phyloP scores from a whole-genome alignment of 2,888 invertebrate species.

The Spialia ferax region DNA sequence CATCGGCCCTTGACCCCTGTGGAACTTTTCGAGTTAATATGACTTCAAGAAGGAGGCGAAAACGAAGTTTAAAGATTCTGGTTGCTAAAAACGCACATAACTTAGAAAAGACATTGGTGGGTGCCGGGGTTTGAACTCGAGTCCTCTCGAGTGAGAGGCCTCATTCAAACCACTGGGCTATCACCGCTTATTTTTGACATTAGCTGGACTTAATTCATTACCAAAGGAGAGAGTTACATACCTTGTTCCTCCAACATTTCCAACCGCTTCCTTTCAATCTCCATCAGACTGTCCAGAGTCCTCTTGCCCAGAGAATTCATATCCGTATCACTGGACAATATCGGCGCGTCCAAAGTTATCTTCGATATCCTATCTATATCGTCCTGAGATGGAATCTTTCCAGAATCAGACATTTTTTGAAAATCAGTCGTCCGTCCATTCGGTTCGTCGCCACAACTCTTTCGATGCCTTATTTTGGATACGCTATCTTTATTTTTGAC shows the following conservation, averaged over 20 bases:
- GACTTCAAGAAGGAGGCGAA: too few relatives aligned
- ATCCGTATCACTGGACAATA: slow-evolving; percentile 89
- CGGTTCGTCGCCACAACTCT: slow-evolving; percentile 82
- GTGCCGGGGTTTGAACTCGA: too few relatives aligned
- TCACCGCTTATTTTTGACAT: too few relatives aligned
- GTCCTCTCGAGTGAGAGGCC: too few relatives aligned
- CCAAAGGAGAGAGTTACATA: slow-evolving; percentile 58
- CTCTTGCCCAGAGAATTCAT: slow-evolving; percentile 90
- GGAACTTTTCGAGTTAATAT: too few relatives aligned
- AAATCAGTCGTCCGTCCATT: slow-evolving; percentile 61
- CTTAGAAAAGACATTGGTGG: too few relatives aligned
- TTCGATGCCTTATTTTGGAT: slow-evolving; percentile 65
- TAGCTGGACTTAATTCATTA: too few relatives aligned
- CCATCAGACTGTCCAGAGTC: slow-evolving; percentile 94
- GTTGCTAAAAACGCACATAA: too few relatives aligned
- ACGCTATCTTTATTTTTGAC: slow-evolving; percentile 21
- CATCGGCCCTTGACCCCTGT: too few relatives aligned
- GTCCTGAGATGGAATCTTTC: slow-evolving; percentile 91
- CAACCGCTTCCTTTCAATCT: slow-evolving; percentile 95
- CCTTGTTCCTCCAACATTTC: slow-evolving; percentile 96
- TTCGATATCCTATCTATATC: slow-evolving; percentile 96
- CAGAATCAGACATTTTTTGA: slow-evolving; percentile 69
- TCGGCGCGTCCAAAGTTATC: slow-evolving; percentile 94
- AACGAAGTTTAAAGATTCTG: too few relatives aligned
- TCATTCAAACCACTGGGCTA: too few relatives aligned